These are phyloP conservation scores for Sigmodon hispidus DNA, from an alignment of 2,113 vertebrate species.

Conservation along the genomic window DNA sequence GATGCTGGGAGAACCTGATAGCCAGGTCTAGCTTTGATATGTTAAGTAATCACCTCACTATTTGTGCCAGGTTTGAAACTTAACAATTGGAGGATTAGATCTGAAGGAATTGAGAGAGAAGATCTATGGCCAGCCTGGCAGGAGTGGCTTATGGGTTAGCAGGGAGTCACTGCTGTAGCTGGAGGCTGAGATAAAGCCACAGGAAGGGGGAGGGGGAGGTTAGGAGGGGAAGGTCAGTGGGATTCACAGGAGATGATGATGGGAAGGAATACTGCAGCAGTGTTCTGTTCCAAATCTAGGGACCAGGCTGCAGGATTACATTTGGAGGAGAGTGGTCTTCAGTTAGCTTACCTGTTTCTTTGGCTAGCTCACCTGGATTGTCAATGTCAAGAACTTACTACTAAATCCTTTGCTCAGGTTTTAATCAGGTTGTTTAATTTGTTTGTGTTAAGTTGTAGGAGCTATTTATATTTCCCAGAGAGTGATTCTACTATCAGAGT, in stretches of 20 bases:
- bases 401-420: not conserved
- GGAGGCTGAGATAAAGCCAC: not conserved
- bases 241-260: not conserved
- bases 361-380: not conserved
- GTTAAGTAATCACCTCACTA: no score
- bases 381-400: not conserved
- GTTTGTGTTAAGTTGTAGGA: not conserved
- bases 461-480: not conserved
- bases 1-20: no score
- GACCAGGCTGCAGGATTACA: not conserved
- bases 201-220: not conserved
- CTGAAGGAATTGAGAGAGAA: no score
- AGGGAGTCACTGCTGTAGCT: not conserved
- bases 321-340: not conserved
- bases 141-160: no score
- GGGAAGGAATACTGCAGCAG: not conserved
- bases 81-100: no score
- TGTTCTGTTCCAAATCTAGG: not conserved
- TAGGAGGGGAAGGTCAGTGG: not conserved
- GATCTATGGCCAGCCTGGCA: no score
- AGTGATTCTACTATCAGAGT: not conserved
- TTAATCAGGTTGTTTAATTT: not conserved
- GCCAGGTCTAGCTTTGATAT: no score
- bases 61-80: no score
- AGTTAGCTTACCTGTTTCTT: not conserved